Base-by-base conservation (phyloP, 2,797 vertebrate species). In the Catostomus latipinnis region DNA sequence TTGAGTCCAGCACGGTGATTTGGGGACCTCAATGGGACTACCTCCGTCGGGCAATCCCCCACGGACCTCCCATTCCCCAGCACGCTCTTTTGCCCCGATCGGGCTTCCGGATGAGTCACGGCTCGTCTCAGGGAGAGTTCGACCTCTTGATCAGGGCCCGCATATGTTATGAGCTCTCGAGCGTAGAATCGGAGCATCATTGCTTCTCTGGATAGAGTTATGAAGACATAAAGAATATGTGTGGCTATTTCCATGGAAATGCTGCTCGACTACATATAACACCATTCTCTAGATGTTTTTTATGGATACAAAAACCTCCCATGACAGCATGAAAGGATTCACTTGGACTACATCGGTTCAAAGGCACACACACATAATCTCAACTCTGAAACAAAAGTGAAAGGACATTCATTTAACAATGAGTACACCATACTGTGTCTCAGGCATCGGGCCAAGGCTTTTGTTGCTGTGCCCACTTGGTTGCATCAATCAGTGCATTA, bases 231-330 rank as follows among this genome's bases (percentile, higher is more conserved):
- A 79, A 79, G 22, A 66, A 66, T 45, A 75, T 74, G 16, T 81
- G 52, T 13, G n/a, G 57, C 71, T 78, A 76, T 60, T 82, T 78
- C 76, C 56, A 75, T 76, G 72, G 53, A 71, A 80, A 80, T 80
- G 74, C 48, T 18, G n/a, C 74, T 66, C 22, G 6, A 13, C 45
- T 50, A 63, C 70, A 81, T 60, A 82, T 73, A 77, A 71, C 60
- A 80, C 62, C 56, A 61, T 80, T 74, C 77, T 60, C 12, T 61
- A 49, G 70, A 8, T 54, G 66, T 74, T 79, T 78, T 60, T 82
- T 74, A 34, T 62, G 46, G 92, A 92, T 88, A 88, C 87, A 90
- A 91, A 90, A 90, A 88, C 78, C 62, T 81, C 71, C 65, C 60
- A 88, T 88, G 92, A 73, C 46, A 57, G 56, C 18, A 68, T 58